Evolutionary conservation across 2,797 vertebrate species (phyloP), one percentile per base, ranked within the genome.

Genomic region (Hydrolagus colliei): DNA sequence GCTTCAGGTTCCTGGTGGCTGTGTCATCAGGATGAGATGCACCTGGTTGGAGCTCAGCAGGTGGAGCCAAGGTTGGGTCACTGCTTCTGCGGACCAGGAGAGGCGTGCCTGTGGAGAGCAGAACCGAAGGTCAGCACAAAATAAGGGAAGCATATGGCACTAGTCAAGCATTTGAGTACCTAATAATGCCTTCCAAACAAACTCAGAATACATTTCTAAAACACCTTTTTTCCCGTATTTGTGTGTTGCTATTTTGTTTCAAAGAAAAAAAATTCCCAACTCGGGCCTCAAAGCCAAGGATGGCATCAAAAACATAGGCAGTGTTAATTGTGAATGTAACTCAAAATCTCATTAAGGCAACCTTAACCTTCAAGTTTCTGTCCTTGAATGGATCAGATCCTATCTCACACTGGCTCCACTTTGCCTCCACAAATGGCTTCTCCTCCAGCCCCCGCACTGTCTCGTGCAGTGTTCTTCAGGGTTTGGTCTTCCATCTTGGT

Each of bases 31-130:
- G 68, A 13, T 74, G 71, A 86, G 85, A 73, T 27, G 85, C 85
- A 65, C n/a, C 41, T 62, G 67, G 16, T 61, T 86, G 91, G 84
- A 91, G 89, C 41, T 93, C 92, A 80, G 88, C 84, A 74, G 92
- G 91, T 1, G 90, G 91, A 0, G 91, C 90, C 73, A 93, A 41
- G 0, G 88, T 88, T 74, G 94, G 93, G 89, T 95, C 94, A 85
- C 94, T 95, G 92, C 94, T 95, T 87, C 94, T 91, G 88, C 94
- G 92, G 14, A 95, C 94, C 79, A 95, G 89, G 80, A 95, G 92
- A 0, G 94, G 94, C 16, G 93, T 95, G 79, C 94, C 94, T 95
- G 87, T 0, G 10, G 88, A 71, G 86, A 75, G 68, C 65, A 84
- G 35, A 84, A 7, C 8, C 18, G n/a, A 3, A 18, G 0, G 41